These are phyloP conservation scores for Centropus bengalensis DNA, from an alignment of 2,113 vertebrate genomes.

Conservation along the genomic window DNA sequence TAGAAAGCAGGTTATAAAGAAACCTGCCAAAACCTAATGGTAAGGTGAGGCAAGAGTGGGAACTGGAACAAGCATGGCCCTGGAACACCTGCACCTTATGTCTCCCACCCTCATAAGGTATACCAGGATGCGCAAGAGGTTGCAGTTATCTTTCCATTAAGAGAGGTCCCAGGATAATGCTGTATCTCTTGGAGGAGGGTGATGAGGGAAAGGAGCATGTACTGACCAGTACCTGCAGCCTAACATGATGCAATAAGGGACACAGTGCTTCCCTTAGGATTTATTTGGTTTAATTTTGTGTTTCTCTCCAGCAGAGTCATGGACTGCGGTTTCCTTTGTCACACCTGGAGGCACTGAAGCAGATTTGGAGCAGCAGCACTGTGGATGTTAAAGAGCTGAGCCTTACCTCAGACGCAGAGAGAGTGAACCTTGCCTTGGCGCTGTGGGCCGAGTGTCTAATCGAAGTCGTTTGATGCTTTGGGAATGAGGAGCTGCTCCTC, in stretches of 20 bases:
- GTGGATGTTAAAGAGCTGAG: conserved; percentile 79
- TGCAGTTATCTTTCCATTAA: background rate
- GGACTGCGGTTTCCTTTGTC: conserved; percentile 88
- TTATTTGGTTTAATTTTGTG: background rate
- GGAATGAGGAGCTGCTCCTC: background rate
- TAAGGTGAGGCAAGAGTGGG: background rate
- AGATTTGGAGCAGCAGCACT: conserved; percentile 77
- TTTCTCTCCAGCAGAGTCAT: conserved; percentile 43
- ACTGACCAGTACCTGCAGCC: background rate
- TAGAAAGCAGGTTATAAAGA: background rate
- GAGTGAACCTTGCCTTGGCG: conserved; percentile 82
- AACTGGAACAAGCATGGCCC: background rate
- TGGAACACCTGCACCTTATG: no score
- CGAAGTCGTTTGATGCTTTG: conserved; percentile 68
- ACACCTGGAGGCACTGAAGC: conserved; percentile 82
- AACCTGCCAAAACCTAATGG: background rate
- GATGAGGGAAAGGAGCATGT: background rate
- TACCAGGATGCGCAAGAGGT: no score
- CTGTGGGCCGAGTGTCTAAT: conserved; percentile 90
- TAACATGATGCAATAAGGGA: rapidly evolving
- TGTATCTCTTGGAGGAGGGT: no score
- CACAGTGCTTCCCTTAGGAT: background rate
- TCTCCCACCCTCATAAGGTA: background rate
- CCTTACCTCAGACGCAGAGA: conserved; percentile 79
- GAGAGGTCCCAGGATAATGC: background rate